Base-by-base conservation (phyloP, 2,113 vertebrate genomes). In the Chaenocephalus aceratus region DNA sequence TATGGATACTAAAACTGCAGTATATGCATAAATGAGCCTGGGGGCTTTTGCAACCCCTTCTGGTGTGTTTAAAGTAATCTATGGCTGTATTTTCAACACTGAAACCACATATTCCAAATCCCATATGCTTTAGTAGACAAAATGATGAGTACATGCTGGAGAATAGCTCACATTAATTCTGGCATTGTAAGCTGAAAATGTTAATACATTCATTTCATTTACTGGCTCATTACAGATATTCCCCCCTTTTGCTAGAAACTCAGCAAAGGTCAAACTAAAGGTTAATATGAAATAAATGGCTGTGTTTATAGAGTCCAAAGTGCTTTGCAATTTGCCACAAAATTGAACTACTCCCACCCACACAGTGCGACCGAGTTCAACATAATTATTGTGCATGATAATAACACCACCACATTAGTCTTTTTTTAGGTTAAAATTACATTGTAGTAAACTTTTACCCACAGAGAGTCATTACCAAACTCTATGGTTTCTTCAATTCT, bases 1-100 rank as follows among this genome's bases (percentile, higher is more conserved):
- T 96, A 76, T 94, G 91, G 75, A 16, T 1, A 51, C 34, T 54
- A 1, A 26, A 61, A 26, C n/a, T 51, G 26, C 13, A 46, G 1
- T 30, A 58, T 16, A 11, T 49, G 34, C 10, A 41, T 26, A n/a
- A 0, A n/a, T 11, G 4, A 45, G n/a, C 7, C 26, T n/a, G n/a
- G 54, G 14, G 52, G 34, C 51, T 26, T 1, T 10, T 34, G 36
- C 1, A 52, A 14, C n/a, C 49, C 10, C 30, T 36, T 36, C 51
- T 46, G 15, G 41, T 0, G 9, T 66, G 23, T 57, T 57, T 48
- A 64, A 63, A 14, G 49, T 63, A 34, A n/a, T 3, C 30, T 16
- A 10, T 8, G 4, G 41, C 9, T 15, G 30, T 21, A 26, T 18
- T 53, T 64, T 46, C n/a, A n/a, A 56, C 59, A 45, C 11, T 44